Base-by-base conservation (phyloP, 2,888 invertebrate genomes). In the Hydroisotoma schaefferi region DNA sequence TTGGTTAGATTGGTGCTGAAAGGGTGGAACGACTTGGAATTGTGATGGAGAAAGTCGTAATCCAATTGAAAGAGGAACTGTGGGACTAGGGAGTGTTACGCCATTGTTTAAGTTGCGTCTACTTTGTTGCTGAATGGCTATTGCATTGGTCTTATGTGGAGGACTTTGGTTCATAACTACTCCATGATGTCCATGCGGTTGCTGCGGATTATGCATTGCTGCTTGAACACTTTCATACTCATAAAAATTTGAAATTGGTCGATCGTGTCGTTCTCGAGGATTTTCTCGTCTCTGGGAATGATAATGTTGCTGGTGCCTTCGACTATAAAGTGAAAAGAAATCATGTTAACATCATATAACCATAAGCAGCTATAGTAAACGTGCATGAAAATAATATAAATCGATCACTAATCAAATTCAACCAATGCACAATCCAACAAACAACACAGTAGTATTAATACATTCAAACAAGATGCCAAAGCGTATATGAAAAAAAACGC, bases 191-290 rank as follows among this genome's bases (percentile, higher is more conserved):
- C 48, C 55, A 18, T 57, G 44, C 15, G 43, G 56, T n/a, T 53
- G 52, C 4, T 57, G 62, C 25, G 62, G 64, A 33, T 60, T 55
- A 51, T 64, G 60, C 60, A 61, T 64, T 28, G 64, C 61, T 55
- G 68, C 70, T 55, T 72, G 69, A 54, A 87, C 85, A 69, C 84
- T 87, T 76, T 90, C 90, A 77, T 90, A 90, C 77, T 90, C 90
- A 77, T 88, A 90, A 78, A 86, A 89, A 78, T 88, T 90, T 62
- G 89, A 89, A 64, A 86, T 84, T 4, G 90, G 89, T 20, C 90
- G 81, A 52, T 80, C 77, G 72, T 77, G 82, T 38, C 77, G 76
- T 65, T 82, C 81, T 74, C 82, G 80, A 73, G 83, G 83, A 57
- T 75, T 73, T 47, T 70, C 70, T 47, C 75, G 73, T 73, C 85